Base-by-base conservation (phyloP, 2,888 invertebrate genomes). In the Heliconius ethilla region DNA sequence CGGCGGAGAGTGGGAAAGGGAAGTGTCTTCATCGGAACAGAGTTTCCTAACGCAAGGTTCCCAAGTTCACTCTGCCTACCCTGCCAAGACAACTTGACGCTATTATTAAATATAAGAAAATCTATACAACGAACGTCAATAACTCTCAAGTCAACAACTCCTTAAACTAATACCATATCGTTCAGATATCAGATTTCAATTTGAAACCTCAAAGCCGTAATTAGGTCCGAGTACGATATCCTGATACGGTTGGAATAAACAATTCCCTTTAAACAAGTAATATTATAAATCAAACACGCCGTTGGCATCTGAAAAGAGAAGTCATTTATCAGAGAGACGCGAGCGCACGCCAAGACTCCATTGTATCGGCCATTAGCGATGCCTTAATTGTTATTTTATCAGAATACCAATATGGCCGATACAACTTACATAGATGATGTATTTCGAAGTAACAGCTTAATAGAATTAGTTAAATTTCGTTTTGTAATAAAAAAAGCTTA, bases 331-430 rank as follows among this genome's bases (percentile, higher is more conserved):
- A 93, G 87, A 84, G 82, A 83, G 87, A 83, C 89, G 89, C 90
- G 85, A 83, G 89, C 91, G 91, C 90, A 89, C 85, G 85, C 80
- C 85, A 85, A 84, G 85, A 86, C 85, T 83, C 89, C 88, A 91
- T 91, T 91, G 92, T 92, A 87, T 84, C 87, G 87, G 88, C 86
- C 90, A 89, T 91, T 92, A 92, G 91, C 88, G 89, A 87, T 88
- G 87, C 87, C 91, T 92, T 93, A 93, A 93, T 93, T 93, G 92
- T 92, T 92, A 93, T 92, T 92, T 92, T 93, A 93, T 93, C 92
- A 89, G 87, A 90, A 90, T 82, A 89, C 89, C 90, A 92, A 92
- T 90, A 91, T 90, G 90, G 90, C 90, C 83, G 89, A 89, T 89
- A 89, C 88, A 88, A 87, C 87, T 85, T 87, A 84, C 74, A 74